phyloP scores from a whole-genome alignment of 2,113 vertebrate genomes.

The Leucoraja erinaceus region DNA sequence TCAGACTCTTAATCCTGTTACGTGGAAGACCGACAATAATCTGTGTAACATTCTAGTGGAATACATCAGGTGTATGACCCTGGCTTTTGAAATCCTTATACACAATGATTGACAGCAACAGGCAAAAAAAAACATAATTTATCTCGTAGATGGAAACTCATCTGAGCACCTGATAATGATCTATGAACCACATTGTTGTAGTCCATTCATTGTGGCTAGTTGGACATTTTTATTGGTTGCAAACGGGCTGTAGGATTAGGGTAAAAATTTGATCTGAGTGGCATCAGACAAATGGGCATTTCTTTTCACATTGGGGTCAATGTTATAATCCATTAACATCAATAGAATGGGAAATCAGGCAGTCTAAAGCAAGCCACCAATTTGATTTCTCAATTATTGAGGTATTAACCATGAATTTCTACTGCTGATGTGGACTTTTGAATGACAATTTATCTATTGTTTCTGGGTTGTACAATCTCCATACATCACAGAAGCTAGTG shows the following conservation, averaged over 20 bases:
- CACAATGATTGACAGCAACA: neutral
- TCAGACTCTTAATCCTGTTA: neutral
- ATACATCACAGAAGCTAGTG: too few relatives aligned
- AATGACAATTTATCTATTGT: too few relatives aligned
- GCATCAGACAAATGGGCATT: neutral
- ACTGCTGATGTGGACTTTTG: neutral
- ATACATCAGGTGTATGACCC: neutral
- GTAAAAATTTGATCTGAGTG: neutral
- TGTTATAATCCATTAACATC: neutral
- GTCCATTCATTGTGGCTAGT: neutral
- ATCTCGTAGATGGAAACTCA: neutral
- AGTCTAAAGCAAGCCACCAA: neutral
- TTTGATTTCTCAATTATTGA: too few relatives aligned
- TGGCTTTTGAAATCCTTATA: neutral
- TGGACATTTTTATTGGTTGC: neutral
- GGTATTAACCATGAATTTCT: neutral
- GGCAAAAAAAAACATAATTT: neutral
- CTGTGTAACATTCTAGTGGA: constrained; percentile 8
- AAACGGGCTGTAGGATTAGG: neutral
- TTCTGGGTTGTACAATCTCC: too few relatives aligned
- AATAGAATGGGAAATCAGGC: neutral
- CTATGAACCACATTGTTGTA: neutral
- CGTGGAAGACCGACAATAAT: neutral
- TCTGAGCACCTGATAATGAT: neutral
- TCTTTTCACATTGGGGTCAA: neutral